Conservation (phyloP, 2,113 vertebrate species). For the Centropus bengalensis region DNA sequence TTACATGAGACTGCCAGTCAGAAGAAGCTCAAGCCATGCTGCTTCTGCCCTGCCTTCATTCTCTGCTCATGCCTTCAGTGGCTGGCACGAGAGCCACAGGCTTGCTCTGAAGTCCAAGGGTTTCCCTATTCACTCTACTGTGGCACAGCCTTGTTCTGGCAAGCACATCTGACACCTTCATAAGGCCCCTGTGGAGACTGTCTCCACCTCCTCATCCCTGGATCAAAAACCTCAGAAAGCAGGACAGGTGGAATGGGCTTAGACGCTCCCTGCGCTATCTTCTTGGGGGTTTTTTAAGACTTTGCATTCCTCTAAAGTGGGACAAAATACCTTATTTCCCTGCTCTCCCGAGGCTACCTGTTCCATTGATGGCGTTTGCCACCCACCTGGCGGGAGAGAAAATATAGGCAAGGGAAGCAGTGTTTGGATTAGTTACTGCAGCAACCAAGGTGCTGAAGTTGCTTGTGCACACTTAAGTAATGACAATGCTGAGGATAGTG, state of each 20-base stretch:
- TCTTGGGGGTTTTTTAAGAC: not conserved
- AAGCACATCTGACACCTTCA: not conserved
- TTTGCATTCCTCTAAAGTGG: not conserved
- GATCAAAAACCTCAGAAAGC: not conserved
- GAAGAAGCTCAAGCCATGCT: not conserved
- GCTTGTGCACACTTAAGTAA: slow-evolving; percentile 33
- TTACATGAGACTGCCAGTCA: not conserved
- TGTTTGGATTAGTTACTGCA: not conserved
- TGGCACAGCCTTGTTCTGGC: not conserved
- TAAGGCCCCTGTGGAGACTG: not conserved
- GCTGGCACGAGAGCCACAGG: not conserved
- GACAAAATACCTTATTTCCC: not conserved
- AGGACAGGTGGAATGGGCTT: not conserved
- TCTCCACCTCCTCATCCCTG: not conserved
- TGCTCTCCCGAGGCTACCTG: not conserved
- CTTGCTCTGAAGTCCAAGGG: not conserved
- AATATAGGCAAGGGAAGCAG: not conserved
- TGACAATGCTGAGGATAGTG: slow-evolving; percentile 38
- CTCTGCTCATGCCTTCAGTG: not conserved
- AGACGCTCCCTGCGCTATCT: not conserved
- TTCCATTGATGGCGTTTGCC: not conserved
- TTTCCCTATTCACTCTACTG: not conserved
- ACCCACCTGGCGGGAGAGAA: not conserved
- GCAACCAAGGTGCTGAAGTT: slow-evolving; percentile 1
- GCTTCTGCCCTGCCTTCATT: not conserved